Evolutionary conservation across 2,888 invertebrate species (phyloP), one percentile per base, ranked within the genome.

Genomic region (Aphidius colemani): DNA sequence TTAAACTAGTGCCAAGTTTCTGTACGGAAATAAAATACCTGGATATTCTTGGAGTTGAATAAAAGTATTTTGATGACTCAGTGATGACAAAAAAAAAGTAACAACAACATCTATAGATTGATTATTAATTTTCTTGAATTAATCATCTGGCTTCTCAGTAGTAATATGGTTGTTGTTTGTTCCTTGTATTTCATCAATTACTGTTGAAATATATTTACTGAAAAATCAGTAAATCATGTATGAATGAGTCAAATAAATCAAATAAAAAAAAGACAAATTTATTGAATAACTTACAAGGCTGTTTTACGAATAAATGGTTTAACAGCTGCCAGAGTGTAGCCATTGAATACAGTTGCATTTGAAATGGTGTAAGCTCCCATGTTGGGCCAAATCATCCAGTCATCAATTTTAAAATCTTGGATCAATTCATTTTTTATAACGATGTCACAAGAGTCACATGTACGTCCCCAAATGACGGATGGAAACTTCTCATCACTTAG

Each of bases 351-450:
- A 41, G 86, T 85, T n/a, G 86, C 66, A 10, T 79, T 45, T 6
- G 75, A 82, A 65, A 86, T 76, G 7, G 87, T 86, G 76, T 88
- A 88, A 41, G 89, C 88, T 8, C 90, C 90, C 87, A 89, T 87
- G 72, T 88, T 84, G 45, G 80, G 77, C 82, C 88, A 89, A 67
- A 85, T 78, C 50, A 90, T 69, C 88, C 89, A 89, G 69, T 88
- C 87, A 1, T 88, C 88, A 13, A 86, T 82, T 4, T 83, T 75
- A 74, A 88, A 79, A 73, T 85, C 83, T 1, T 87, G 87, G 70
- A 89, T 79, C 49, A 78, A 68, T 62, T 82, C 81, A 63, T 81
- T 68, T 63, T 84, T 77, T 69, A 86, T 75, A 66, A 86, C 75
- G 72, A 85, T 83, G 73, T 90, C 89, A 53, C 85, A 75, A 11